A percentile compares a stretch with the other conserved stretches of the same genome.
These are phyloP conservation scores for Drosophila sordidapex DNA, from an alignment of 2,888 invertebrate genomes.

Conservation along the genomic window DNA sequence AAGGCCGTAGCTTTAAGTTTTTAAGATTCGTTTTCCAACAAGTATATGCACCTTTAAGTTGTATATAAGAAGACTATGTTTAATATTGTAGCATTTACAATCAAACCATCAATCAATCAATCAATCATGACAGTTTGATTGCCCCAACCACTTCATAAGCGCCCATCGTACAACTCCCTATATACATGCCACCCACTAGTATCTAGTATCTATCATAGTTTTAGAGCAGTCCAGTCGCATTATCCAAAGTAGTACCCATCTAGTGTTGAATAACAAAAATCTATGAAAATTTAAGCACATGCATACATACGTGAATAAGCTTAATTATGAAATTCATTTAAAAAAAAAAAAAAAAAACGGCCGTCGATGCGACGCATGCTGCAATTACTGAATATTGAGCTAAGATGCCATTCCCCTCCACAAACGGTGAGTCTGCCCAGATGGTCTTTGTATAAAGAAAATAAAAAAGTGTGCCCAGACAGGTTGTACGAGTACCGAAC, in stretches of 20 bases:
- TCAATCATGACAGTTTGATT: constrained; percentile 41
- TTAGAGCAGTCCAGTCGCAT: constrained; percentile 35
- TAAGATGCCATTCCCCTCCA: constrained; percentile 49
- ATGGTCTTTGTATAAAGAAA: constrained; percentile 44
- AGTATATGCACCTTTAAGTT: constrained; percentile 15
- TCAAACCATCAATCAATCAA: constrained; percentile 37
- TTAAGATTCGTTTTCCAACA: constrained; percentile 22
- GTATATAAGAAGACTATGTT: constrained; percentile 14
- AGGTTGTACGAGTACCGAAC: constrained; percentile 5
- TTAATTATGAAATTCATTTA: constrained; percentile 9
- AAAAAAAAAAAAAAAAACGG: constrained; percentile 1
- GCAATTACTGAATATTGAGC: constrained; percentile 45
- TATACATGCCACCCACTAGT: constrained; percentile 19
- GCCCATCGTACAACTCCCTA: constrained; percentile 11
- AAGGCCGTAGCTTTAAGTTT: constrained; percentile 28
- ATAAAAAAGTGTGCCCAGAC: constrained; percentile 32
- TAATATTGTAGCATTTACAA: constrained; percentile 28
- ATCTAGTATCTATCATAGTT: constrained; percentile 29
- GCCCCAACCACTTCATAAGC: constrained; percentile 6
- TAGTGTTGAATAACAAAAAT: constrained; percentile 24
- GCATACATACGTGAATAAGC: constrained; percentile 10
- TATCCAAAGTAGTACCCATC: constrained; percentile 14
- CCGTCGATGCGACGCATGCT: constrained; percentile 48
- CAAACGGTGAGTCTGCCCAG: constrained; percentile 55
- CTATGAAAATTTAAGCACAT: constrained; percentile 11